Evolutionary conservation across 37 sponge, comb jelly and placozoan species (phyloP), one percentile per base, ranked within the genome.

Genomic region (Axinella damicornis): DNA sequence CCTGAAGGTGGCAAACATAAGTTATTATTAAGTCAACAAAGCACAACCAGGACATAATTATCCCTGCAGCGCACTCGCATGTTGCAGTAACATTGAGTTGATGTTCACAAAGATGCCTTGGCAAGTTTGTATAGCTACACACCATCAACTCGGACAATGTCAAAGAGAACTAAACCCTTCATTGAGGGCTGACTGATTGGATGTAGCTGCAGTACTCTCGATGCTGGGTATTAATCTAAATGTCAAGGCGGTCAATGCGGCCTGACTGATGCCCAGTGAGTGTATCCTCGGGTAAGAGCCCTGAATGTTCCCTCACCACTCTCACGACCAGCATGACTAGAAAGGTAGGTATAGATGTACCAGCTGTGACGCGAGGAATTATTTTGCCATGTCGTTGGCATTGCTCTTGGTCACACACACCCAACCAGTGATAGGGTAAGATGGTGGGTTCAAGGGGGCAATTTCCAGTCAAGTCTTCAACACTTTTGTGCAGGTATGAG

Each of bases 31-130:
- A n/a, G n/a, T n/a, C n/a, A n/a, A n/a, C n/a, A n/a, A n/a, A n/a
- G n/a, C n/a, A n/a, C n/a, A n/a, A n/a, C n/a, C n/a, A n/a, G n/a
- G n/a, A n/a, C n/a, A n/a, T n/a, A n/a, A n/a, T n/a, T n/a, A n/a
- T 46, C 86, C 91, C 86, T 41, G 86, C 91, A 32, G 91, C 86
- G 81, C 91, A 91, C 68, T 85, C 82, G 85, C 86, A 85, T 33
- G 76, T 75, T 53, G 91, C 91, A n/a, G n/a, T n/a, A n/a, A 39
- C 19, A 24, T 12, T 36, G 30, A 81, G 85, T 76, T 39, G 6
- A 12, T 46, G 46, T n/a, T n/a, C n/a, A n/a, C 46, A 9, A 46
- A 12, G 46, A 46, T 46, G 6, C 4, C 9, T 46, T 46, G 6
- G 6, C 9, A 12, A 4, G 4, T 46, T 9, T 69, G 69, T 69